Evolutionary conservation across 2,113 vertebrate genomes (phyloP).

Genomic region (Pardalotus punctatus): DNA sequence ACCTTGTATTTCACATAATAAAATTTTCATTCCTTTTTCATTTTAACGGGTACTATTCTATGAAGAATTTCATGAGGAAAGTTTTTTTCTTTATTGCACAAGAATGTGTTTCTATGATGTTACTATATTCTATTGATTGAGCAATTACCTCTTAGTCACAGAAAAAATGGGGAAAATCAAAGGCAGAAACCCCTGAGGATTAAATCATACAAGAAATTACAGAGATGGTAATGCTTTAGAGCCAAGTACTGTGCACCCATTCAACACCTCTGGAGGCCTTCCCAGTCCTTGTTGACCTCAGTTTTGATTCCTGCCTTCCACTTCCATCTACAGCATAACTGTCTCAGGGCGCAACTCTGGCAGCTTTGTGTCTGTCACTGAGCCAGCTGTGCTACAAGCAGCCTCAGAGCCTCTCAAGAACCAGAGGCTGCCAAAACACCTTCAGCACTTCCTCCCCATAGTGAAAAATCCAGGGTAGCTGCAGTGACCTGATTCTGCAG

Average conservation of each 20-base stretch:
- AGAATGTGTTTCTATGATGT: background rate
- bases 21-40: background rate
- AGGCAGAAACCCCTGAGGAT: background rate
- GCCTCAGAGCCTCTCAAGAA: background rate
- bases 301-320: background rate
- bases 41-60: background rate
- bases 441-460: background rate
- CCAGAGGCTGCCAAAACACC: background rate
- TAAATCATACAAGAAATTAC: background rate
- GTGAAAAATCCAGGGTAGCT: background rate
- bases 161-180: background rate
- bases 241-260: background rate
- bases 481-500: background rate
- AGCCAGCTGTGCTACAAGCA: background rate
- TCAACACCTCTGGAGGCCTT: background rate
- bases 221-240: background rate
- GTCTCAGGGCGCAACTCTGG: accelerated
- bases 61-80: background rate
- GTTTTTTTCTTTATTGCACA: background rate
- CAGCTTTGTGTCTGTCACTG: background rate
- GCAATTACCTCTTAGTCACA: background rate
- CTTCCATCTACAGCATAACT: background rate
- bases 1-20: background rate
- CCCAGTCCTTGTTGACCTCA: background rate
- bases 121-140: background rate